These are phyloP conservation scores for Micromussa lordhowensis DNA, from an alignment of 92 coral and sea anemone genomes.

Conservation along the genomic window DNA sequence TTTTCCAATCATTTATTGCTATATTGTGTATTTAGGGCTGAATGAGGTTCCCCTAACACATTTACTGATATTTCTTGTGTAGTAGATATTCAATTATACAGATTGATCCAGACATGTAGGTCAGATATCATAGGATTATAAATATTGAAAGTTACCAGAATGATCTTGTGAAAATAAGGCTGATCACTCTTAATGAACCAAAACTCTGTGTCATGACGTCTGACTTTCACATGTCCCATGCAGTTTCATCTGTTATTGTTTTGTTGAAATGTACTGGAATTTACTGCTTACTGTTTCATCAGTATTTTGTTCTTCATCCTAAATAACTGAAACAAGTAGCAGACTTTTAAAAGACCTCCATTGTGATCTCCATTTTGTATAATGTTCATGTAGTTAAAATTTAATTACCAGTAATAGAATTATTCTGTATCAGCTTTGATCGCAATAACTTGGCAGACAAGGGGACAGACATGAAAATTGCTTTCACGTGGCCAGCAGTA, in stretches of 20 bases:
- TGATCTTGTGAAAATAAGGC: background rate
- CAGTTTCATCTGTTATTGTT: too few relatives aligned
- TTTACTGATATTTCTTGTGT: background rate
- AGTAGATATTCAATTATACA: background rate
- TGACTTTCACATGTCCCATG: too few relatives aligned
- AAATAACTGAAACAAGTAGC: background rate
- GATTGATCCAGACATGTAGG: background rate
- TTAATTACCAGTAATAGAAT: background rate
- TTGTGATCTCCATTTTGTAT: background rate
- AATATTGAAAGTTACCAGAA: background rate
- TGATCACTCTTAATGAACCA: background rate
- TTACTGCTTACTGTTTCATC: too few relatives aligned
- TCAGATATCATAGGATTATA: background rate
- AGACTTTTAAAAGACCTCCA: background rate
- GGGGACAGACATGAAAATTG: background rate
- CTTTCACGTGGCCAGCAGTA: background rate
- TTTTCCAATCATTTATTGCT: background rate
- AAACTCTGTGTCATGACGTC: background rate
- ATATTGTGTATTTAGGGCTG: background rate
- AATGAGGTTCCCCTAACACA: background rate
- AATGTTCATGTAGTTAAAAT: background rate
- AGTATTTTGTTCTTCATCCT: background rate
- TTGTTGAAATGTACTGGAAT: too few relatives aligned
- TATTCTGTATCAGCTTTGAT: background rate
- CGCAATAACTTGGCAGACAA: background rate